phyloP scores from a whole-genome alignment of 2,888 invertebrate genomes.

The Hemicrepidius hirtus region DNA sequence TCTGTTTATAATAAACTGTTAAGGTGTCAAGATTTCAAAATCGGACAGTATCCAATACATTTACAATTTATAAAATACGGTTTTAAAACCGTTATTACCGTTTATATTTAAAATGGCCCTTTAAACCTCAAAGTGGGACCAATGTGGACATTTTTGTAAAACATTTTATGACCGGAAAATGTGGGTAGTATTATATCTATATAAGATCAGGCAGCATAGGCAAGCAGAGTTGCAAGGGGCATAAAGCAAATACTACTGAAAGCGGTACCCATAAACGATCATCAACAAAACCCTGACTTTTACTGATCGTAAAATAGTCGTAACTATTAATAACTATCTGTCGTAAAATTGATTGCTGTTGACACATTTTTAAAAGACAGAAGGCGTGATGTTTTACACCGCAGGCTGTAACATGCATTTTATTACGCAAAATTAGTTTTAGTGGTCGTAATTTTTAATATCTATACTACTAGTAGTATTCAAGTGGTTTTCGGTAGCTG shows the following conservation, averaged over 20 bases:
- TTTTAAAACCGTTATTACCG: too few relatives aligned
- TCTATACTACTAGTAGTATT: constrained; percentile 57
- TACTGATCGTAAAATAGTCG: constrained; percentile 75
- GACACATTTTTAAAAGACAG: constrained; percentile 74
- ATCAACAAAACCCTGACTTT: constrained; percentile 71
- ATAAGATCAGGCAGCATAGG: constrained; percentile 15
- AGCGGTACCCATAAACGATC: constrained; percentile 62
- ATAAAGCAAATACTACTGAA: constrained; percentile 56
- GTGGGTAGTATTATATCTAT: constrained; percentile 23
- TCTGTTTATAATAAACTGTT: too few relatives aligned
- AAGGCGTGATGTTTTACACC: constrained; percentile 65
- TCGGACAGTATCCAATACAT: too few relatives aligned
- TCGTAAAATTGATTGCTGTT: constrained; percentile 76
- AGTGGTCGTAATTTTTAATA: constrained; percentile 68
- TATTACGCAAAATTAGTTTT: constrained; percentile 68
- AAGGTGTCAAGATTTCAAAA: too few relatives aligned
- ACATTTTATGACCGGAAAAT: constrained; percentile 30
- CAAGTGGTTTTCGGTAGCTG: constrained; percentile 61
- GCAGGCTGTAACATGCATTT: constrained; percentile 63
- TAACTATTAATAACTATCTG: constrained; percentile 77
- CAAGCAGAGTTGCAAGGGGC: constrained; percentile 41
- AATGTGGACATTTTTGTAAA: constrained; percentile 7
- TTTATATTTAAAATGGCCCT: too few relatives aligned
- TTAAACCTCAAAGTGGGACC: neutral
- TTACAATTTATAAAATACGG: too few relatives aligned